Conservation (phyloP, 2,113 vertebrate species). For the Psephotus haematonotus region DNA sequence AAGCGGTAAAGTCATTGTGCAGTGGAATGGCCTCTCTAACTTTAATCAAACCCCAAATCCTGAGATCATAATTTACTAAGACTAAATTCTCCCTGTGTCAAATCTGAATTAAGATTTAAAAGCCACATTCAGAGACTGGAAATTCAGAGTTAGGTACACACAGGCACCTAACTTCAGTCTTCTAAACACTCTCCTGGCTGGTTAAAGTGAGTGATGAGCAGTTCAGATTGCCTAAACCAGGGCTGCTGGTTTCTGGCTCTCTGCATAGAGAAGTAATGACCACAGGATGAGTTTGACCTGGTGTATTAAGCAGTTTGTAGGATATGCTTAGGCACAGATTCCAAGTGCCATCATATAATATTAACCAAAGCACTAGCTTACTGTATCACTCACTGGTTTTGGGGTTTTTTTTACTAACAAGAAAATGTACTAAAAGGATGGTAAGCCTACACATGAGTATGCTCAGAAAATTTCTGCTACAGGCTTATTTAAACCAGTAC, state of each 20-base stretch:
- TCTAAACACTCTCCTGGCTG: not conserved
- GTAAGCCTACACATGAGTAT: not conserved
- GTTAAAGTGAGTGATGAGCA: not conserved
- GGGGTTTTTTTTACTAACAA: not conserved
- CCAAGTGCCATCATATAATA: not conserved
- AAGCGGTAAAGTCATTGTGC: not conserved
- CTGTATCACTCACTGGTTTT: not conserved
- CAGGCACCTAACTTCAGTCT: not conserved
- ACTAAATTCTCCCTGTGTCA: not conserved
- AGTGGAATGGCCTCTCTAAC: not conserved
- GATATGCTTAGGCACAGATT: not conserved
- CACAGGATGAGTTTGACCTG: not conserved
- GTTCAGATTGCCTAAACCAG: not conserved
- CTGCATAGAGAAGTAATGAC: not conserved
- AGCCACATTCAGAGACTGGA: not conserved
- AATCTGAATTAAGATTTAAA: not conserved
- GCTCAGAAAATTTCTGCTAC: not conserved
- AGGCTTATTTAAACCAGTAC: not conserved
- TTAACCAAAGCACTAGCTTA: not conserved
- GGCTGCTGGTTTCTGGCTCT: not conserved
- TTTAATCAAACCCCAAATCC: not conserved
- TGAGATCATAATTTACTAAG: not conserved
- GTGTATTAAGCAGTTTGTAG: not conserved
- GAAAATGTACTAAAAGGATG: not conserved
- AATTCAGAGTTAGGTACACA: not conserved